A percentile compares a stretch with the other conserved stretches of the same genome.
Evolutionary conservation across 2,888 invertebrate genomes (phyloP).

Genomic region (Ferrisia virgata): DNA sequence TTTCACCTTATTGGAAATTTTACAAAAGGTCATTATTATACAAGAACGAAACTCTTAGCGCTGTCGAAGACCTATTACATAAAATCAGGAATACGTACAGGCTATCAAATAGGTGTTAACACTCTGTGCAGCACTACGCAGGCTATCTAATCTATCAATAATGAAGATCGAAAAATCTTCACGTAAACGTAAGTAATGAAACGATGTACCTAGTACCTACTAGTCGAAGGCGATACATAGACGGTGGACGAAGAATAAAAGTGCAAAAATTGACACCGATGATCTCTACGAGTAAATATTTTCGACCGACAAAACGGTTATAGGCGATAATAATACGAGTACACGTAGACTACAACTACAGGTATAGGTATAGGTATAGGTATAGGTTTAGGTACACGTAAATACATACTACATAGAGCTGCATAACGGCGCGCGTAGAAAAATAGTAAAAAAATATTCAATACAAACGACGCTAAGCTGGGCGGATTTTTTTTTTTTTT

Average conservation of each 20-base stretch:
- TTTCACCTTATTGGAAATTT: not conserved
- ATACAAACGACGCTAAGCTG: not conserved
- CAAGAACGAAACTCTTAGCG: too few relatives aligned
- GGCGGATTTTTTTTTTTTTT: conserved; percentile 32
- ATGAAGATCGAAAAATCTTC: not conserved
- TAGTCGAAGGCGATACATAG: not conserved
- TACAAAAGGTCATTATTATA: too few relatives aligned
- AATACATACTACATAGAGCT: too few relatives aligned
- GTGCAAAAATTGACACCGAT: not conserved
- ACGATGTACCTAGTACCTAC: too few relatives aligned
- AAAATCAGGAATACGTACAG: not conserved
- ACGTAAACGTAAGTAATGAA: too few relatives aligned
- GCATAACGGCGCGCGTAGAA: not conserved
- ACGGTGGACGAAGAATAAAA: not conserved
- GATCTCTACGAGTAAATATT: not conserved
- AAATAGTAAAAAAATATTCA: not conserved
- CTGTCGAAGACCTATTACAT: not conserved
- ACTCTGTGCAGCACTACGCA: not conserved
- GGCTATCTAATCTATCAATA: too few relatives aligned
- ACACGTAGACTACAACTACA: not conserved
- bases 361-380: too few relatives aligned
- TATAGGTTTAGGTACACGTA: not conserved
- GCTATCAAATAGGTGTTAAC: not conserved
- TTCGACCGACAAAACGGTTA: not conserved
- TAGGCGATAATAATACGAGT: not conserved